Evolutionary conservation across 2,797 vertebrate species (phyloP), one percentile per base, ranked within the genome.

Genomic region (Neopelma chrysocephalum): DNA sequence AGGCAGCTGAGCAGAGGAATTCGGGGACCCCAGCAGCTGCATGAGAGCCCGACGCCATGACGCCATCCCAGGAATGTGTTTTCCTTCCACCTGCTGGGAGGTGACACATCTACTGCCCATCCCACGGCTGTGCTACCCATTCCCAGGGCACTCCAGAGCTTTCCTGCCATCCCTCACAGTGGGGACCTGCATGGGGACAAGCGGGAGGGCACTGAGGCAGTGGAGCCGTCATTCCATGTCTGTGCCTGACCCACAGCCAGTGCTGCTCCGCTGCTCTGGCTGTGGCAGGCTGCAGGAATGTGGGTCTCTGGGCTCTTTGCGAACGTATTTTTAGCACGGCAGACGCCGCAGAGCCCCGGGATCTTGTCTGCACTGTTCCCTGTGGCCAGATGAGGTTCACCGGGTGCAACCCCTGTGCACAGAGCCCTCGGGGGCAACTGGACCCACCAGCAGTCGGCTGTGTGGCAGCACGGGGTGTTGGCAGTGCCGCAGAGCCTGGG

Each of bases 1-100:
- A 2, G 45, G 93, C 96, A 96, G 93, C 95, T 90, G 95, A 91
- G 76, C 56, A 3, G 11, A 95, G 70, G 94, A 97, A 97, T 96
- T 58, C 31, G 14, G 6, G 27, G 62, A 68, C n/a, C 51, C 51
- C 47, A 22, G 89, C 95, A 96, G 92, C 96, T 96, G 95, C 7
- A 4, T 40, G 36, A 72, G 51, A 57, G 86, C 56, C 48, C 0
- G 82, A 73, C 85, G 29, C 95, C 40, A 1, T 1, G 75, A 51
- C 47, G 21, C 84, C 91, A 82, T 92, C 92, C 87, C 90, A 93
- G 90, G 96, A 97, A 96, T 95, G 94, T 36, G 85, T 80, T 88
- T 85, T 80, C 65, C 40, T 88, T 82, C 85, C 95, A 94, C 89
- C 87, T 81, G 86, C 83, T 64, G 8, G 27, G 14, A 90, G 90